Percentiles rank a stretch among this genome's conserved stretches.
phyloP scores from a whole-genome alignment of 2,888 invertebrate species.

The Hirtodrosophila alboralis region DNA sequence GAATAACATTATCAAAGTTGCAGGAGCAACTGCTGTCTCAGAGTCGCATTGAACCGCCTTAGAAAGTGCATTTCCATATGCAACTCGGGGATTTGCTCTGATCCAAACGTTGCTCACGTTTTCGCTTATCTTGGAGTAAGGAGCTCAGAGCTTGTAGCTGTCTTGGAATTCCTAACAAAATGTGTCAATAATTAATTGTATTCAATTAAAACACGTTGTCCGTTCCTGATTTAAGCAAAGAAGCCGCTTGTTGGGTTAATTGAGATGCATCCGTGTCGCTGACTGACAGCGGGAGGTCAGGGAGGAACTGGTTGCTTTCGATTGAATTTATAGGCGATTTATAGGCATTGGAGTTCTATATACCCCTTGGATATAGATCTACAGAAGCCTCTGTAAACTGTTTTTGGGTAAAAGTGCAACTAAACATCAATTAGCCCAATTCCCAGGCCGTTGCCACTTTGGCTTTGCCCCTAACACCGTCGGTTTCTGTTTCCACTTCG shows the following conservation, averaged over 20 bases:
- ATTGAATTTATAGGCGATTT: conserved; percentile 41
- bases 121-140: conserved; percentile 45
- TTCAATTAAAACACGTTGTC: conserved; percentile 78
- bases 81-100: conserved; percentile 34
- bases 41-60: conserved; percentile 22
- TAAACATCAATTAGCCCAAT: conserved; percentile 83
- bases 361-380: conserved; percentile 44
- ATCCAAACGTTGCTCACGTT: conserved; percentile 56
- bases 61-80: conserved; percentile 73
- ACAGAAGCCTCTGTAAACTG: conserved; percentile 66
- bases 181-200: conserved; percentile 84
- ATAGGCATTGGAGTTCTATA: conserved; percentile 33
- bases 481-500: conserved; percentile 59
- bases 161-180: conserved; percentile 71
- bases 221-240: conserved; percentile 15
- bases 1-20: conserved; percentile 44
- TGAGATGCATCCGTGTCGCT: conserved; percentile 80
- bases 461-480: conserved; percentile 41
- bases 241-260: conserved; percentile 60
- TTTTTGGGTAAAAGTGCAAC: conserved; percentile 83
- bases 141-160: conserved; percentile 17
- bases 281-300: conserved; percentile 25
- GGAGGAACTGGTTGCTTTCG: conserved; percentile 17
- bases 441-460: conserved; percentile 78
- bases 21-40: conserved; percentile 29